Percentiles rank a stretch among this genome's conserved stretches.
phyloP scores from a whole-genome alignment of 2,888 invertebrate genomes.

The Drosophila melanocephala region DNA sequence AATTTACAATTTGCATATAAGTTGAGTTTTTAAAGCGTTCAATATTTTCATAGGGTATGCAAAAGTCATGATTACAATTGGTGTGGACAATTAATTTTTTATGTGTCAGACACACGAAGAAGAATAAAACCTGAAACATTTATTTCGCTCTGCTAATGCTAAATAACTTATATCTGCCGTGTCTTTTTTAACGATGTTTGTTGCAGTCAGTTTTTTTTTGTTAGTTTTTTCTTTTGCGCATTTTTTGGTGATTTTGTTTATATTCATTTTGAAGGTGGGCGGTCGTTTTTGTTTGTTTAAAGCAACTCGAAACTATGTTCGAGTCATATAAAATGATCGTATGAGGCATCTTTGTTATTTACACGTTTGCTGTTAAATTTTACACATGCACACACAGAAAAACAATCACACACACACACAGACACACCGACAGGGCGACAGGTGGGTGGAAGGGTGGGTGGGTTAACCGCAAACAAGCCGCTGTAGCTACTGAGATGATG shows the following conservation, averaged over 20 bases:
- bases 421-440: constrained; percentile 6
- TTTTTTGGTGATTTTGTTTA: constrained; percentile 50
- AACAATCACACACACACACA: constrained; percentile 19
- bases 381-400: constrained; percentile 23
- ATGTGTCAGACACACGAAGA: constrained; percentile 43
- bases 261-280: constrained; percentile 59
- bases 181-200: constrained; percentile 67
- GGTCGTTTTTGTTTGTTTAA: constrained; percentile 66
- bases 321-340: constrained; percentile 49
- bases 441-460: constrained; percentile 25
- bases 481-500: constrained; percentile 60
- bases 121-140: constrained; percentile 67
- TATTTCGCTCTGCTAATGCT: constrained; percentile 70
- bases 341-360: constrained; percentile 52
- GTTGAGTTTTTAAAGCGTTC: not conserved
- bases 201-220: constrained; percentile 50
- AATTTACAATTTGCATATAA: not conserved
- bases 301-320: constrained; percentile 55
- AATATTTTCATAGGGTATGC: constrained; percentile 18
- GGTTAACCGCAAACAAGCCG: constrained; percentile 72
- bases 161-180: constrained; percentile 63
- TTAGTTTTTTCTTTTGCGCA: constrained; percentile 4
- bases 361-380: constrained; percentile 56
- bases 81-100: constrained; percentile 5
- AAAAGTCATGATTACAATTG: not conserved